Evolutionary conservation across 1,140 invertebrate species (phyloP).

Genomic region (Aradophagus sp.): DNA sequence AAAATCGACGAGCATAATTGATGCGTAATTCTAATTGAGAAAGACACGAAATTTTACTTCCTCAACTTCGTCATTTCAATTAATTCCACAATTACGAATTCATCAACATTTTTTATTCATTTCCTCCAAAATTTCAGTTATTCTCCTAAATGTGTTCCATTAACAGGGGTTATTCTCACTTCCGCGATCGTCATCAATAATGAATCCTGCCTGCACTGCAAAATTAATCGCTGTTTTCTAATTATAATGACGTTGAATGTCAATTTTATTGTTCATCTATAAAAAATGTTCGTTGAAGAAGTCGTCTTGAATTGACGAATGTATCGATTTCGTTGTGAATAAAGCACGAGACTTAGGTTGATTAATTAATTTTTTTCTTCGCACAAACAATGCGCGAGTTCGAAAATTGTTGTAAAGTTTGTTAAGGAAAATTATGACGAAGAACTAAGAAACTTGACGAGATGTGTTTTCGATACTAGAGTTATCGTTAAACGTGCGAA

Average conservation of each 20-base stretch:
- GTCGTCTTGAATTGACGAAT: too few species aligned
- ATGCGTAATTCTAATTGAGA: too few species aligned
- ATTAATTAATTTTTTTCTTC: too few species aligned
- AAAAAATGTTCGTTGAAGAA: too few species aligned
- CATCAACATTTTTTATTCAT: too few species aligned
- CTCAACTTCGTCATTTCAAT: too few species aligned
- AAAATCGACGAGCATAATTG: too few species aligned
- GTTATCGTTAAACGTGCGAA: conserved; percentile 39
- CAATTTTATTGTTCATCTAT: conserved; percentile 14
- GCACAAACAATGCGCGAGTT: conserved; percentile 5
- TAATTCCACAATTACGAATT: too few species aligned
- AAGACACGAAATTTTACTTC: too few species aligned
- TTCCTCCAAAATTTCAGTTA: too few species aligned
- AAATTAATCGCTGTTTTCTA: conserved; percentile 45
- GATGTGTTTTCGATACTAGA: conserved; percentile 47
- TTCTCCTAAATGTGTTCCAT: conserved; percentile 54
- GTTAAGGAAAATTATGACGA: conserved; percentile 27
- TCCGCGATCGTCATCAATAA: conserved; percentile 41
- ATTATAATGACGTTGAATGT: conserved; percentile 30
- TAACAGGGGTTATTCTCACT: conserved; percentile 44
- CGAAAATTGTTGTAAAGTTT: conserved; percentile 28
- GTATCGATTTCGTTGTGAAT: too few species aligned
- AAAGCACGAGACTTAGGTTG: too few species aligned
- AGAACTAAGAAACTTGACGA: conserved; percentile 35
- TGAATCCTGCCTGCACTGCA: conserved; percentile 19